A percentile compares a stretch with the other conserved stretches of the same genome.
phyloP scores from a whole-genome alignment of 2,113 vertebrate genomes.

The Leiothrix lutea region DNA sequence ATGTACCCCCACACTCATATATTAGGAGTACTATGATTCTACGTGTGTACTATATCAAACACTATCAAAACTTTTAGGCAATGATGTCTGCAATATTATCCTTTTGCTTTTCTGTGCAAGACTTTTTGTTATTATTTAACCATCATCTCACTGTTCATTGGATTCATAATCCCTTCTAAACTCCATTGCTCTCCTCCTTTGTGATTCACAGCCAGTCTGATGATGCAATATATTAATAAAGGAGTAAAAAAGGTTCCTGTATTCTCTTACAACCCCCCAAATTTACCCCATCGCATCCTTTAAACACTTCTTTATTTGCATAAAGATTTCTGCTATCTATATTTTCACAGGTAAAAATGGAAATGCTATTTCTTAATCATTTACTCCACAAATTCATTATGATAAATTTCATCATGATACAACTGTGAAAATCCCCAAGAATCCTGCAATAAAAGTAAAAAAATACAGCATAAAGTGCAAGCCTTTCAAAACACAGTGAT shows the following conservation, averaged over 20 bases:
- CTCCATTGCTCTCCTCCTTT: not conserved
- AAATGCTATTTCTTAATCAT: not conserved
- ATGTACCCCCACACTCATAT: too few relatives aligned
- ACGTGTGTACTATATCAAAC: not conserved
- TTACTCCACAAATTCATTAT: not conserved
- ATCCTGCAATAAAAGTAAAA: not conserved
- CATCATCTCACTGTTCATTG: accelerated
- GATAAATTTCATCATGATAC: not conserved
- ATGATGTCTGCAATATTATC: not conserved
- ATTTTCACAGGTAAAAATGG: not conserved
- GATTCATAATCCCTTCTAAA: not conserved
- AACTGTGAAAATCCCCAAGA: not conserved
- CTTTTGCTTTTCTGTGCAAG: not conserved
- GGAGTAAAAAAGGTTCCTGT: not conserved
- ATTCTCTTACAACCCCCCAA: not conserved
- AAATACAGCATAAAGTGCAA: not conserved
- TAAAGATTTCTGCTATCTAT: not conserved
- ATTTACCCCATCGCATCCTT: not conserved
- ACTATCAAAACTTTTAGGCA: not conserved
- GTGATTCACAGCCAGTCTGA: not conserved
- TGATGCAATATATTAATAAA: not conserved
- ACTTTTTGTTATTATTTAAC: not conserved
- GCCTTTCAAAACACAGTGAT: not conserved
- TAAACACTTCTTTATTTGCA: not conserved
- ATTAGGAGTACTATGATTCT: not conserved